Base-by-base conservation (phyloP, 2,888 invertebrate species). In the Nebria brevicollis region DNA sequence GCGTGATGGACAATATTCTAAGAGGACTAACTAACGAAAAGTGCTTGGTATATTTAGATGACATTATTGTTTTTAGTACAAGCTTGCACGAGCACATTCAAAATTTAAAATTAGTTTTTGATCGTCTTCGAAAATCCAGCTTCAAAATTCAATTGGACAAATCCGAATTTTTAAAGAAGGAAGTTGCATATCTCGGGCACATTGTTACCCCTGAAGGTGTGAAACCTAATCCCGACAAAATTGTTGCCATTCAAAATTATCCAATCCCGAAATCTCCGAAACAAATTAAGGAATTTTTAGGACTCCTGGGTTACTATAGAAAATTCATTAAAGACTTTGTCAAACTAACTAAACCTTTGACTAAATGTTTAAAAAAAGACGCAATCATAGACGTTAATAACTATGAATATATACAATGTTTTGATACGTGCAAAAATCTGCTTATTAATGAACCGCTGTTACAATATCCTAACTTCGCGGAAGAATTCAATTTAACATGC, bases 401-500 rank as follows among this genome's bases (percentile, higher is more conserved):
- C 20, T 7, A 0, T 15, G 66, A 66, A 13, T 66, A 15, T 13
- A 13, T n/a, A 11, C 5, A 66, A 7, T 15, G 66, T 66, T 66
- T 66, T 13, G n/a, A 66, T 7, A 66, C n/a, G n/a, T 15, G 66
- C 13, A 66, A 66, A 66, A 66, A 66, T 66, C 15, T 66, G 6
- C 20, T 66, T 15, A 66, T 66, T 6, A 66, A 66, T 66, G 66
- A n/a, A 15, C 66, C 66, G 7, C 6, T 66, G 7, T 66, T 66
- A n/a, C 66, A 66, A 66, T 66, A 11, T 13, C 66, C 87, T 8
- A 86, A 88, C 73, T 88, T 88, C 64, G 77, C 82, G 0, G 83
- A 86, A 79, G 82, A 84, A 6, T 87, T 86, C 66, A 77, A 83
- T 34, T 25, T 86, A 41, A 86, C 85, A 0, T 86, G 86, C 1